Conservation (phyloP, 2,113 vertebrate genomes). For the Scortum barcoo region DNA sequence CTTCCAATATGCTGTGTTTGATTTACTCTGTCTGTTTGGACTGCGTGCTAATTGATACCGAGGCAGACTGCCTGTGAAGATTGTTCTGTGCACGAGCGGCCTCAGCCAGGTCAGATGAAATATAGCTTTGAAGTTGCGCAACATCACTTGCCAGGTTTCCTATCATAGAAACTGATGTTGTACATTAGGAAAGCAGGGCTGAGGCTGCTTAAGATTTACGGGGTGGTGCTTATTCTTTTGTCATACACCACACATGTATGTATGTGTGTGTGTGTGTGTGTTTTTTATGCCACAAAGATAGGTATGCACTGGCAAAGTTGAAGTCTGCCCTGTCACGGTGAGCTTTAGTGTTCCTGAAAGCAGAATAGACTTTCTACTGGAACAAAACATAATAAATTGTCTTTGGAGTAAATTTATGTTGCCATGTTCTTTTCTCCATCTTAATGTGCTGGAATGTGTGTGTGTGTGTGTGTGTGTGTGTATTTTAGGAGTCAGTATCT, state of each 20-base stretch:
- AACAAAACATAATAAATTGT: slow-evolving; percentile 73
- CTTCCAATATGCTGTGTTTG: slow-evolving; percentile 44
- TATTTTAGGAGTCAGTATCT: slow-evolving; percentile 16
- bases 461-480: slow-evolving; percentile 12
- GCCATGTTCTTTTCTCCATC: slow-evolving; percentile 61
- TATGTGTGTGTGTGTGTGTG: not conserved
- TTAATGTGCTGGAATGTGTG: slow-evolving; percentile 56
- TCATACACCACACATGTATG: slow-evolving; percentile 22
- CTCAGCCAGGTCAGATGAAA: slow-evolving; percentile 25
- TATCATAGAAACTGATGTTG: slow-evolving; percentile 20
- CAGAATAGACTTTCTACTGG: slow-evolving; percentile 47
- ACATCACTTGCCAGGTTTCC: slow-evolving; percentile 41
- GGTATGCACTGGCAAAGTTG: slow-evolving; percentile 59
- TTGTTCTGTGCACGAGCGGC: slow-evolving; percentile 14
- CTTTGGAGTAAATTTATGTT: slow-evolving; percentile 63
- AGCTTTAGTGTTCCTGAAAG: slow-evolving; percentile 80
- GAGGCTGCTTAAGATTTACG: slow-evolving; percentile 34
- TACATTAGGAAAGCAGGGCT: slow-evolving; percentile 20
- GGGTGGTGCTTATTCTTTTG: slow-evolving; percentile 35
- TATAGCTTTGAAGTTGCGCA: slow-evolving; percentile 49
- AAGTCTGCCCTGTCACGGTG: slow-evolving; percentile 54
- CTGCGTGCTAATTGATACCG: slow-evolving; percentile 47
- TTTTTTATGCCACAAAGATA: slow-evolving; percentile 48
- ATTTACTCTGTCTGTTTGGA: slow-evolving; percentile 58
- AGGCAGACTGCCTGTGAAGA: slow-evolving; percentile 27